These are phyloP conservation scores for Anastrepha ludens DNA, from an alignment of 1,140 invertebrate genomes.

Conservation along the genomic window DNA sequence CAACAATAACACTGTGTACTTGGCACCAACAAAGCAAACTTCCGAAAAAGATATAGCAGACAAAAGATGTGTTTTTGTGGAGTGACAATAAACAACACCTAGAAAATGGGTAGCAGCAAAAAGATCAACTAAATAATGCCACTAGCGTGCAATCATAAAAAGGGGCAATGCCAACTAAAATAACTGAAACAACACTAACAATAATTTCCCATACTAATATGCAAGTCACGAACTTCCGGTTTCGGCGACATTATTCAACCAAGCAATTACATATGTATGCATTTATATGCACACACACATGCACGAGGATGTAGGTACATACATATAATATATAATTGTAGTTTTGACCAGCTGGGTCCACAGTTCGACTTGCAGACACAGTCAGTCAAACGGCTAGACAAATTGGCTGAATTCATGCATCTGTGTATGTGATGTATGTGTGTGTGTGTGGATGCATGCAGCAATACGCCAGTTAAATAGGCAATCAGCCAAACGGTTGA, in stretches of 20 bases:
- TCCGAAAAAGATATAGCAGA: conserved; percentile 4
- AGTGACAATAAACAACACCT: conserved; percentile 23
- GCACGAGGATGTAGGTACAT: too few relatives aligned
- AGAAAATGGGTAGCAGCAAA: not conserved
- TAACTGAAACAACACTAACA: conserved; percentile 4
- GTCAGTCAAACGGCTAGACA: not conserved
- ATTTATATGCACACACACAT: too few relatives aligned
- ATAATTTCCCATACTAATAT: conserved; percentile 42
- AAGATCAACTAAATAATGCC: not conserved
- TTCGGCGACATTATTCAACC: conserved; percentile 42
- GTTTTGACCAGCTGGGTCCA: conserved; percentile 44
- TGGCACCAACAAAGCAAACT: not conserved
- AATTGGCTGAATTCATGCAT: not conserved
- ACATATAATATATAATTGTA: not conserved
- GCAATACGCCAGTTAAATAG: not conserved
- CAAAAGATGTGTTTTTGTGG: not conserved
- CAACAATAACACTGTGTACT: not conserved
- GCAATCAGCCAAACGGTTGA: conserved; percentile 45
- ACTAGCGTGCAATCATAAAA: not conserved
- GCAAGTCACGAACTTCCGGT: conserved; percentile 55
- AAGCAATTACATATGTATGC: not conserved
- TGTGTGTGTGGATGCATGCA: not conserved
- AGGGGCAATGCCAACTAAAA: conserved; percentile 42
- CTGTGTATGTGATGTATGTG: not conserved
- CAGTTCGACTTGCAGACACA: not conserved